Conservation (phyloP, 2,888 invertebrate genomes). For the Drepana falcataria region DNA sequence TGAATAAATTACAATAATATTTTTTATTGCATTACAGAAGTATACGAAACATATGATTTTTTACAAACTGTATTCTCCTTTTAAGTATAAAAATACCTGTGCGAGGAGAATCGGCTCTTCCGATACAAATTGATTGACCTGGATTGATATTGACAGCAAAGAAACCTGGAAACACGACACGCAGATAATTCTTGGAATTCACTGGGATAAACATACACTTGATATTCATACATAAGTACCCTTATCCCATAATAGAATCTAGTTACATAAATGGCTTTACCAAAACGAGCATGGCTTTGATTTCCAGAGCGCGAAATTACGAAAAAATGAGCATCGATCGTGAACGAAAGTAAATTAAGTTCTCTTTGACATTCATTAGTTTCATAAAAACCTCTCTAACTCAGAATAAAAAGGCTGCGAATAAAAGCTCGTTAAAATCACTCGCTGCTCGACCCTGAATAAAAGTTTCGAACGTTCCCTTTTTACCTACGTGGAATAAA, state of each 20-base stretch:
- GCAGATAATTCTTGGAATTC: neutral
- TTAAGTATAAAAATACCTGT: too few species aligned
- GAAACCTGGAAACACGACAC: neutral
- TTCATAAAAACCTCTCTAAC: slow-evolving; percentile 51
- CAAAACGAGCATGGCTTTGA: slow-evolving; percentile 11
- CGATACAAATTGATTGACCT: too few species aligned
- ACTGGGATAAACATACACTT: too few species aligned
- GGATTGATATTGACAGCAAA: too few species aligned
- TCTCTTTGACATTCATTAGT: slow-evolving; percentile 68
- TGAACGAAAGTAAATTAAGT: slow-evolving; percentile 43
- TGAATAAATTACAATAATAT: too few species aligned
- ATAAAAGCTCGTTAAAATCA: slow-evolving; percentile 71
- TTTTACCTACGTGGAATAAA: slow-evolving; percentile 40
- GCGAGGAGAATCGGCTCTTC: too few species aligned
- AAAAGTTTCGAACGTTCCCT: slow-evolving; percentile 51
- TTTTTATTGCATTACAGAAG: too few species aligned
- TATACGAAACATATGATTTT: too few species aligned
- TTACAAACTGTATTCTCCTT: too few species aligned
- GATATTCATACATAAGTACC: too few species aligned
- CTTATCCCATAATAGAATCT: too few species aligned
- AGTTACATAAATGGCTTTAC: slow-evolving; percentile 5
- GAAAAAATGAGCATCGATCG: slow-evolving; percentile 24
- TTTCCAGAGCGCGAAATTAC: neutral
- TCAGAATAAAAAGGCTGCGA: slow-evolving; percentile 44
- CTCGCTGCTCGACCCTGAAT: slow-evolving; percentile 55